Percentiles rank a stretch among this genome's conserved stretches.
Conservation (phyloP, 2,113 vertebrate genomes). For the Epinephelus moara region DNA sequence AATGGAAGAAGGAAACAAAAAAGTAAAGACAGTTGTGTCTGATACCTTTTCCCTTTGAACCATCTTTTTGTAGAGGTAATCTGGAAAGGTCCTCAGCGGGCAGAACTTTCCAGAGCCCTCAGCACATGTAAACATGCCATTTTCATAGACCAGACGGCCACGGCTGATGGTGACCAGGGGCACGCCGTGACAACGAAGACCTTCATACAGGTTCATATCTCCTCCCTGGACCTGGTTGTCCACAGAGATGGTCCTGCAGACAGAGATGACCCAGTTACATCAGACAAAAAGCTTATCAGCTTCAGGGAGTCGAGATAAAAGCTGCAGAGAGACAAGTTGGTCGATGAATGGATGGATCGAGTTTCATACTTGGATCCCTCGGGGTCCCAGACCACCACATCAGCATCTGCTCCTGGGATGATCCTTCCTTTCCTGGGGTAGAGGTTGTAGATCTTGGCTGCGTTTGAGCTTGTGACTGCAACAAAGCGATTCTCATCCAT, state of each 20-base stretch:
- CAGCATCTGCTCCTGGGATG: constrained; percentile 94
- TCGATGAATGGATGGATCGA: constrained; percentile 51
- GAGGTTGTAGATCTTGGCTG: constrained; percentile 97
- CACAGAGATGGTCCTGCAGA: constrained; percentile 92
- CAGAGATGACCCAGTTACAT: constrained; percentile 27
- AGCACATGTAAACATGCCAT: constrained; percentile 94
- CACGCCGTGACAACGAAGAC: constrained; percentile 94
- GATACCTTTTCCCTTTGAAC: constrained; percentile 97
- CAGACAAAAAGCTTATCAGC: constrained; percentile 24
- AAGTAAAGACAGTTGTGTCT: constrained; percentile 33
- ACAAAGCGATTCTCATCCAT: constrained; percentile 99
- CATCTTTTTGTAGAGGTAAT: constrained; percentile 98
- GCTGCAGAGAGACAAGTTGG: constrained; percentile 17
- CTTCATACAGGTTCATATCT: constrained; percentile 95
- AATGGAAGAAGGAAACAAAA: background rate
- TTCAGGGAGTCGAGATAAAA: constrained; percentile 32
- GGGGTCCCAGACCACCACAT: constrained; percentile 97
- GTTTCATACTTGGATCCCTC: constrained; percentile 92
- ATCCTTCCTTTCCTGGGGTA: constrained; percentile 97
- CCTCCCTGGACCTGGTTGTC: constrained; percentile 95
- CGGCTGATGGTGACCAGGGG: constrained; percentile 96
- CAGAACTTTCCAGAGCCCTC: constrained; percentile 96
- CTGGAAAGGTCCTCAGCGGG: constrained; percentile 94
- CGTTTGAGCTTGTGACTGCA: constrained; percentile 96
- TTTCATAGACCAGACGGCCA: constrained; percentile 95